Evolutionary conservation across 2,888 invertebrate species (phyloP).

Genomic region (Adelognathus sp.): DNA sequence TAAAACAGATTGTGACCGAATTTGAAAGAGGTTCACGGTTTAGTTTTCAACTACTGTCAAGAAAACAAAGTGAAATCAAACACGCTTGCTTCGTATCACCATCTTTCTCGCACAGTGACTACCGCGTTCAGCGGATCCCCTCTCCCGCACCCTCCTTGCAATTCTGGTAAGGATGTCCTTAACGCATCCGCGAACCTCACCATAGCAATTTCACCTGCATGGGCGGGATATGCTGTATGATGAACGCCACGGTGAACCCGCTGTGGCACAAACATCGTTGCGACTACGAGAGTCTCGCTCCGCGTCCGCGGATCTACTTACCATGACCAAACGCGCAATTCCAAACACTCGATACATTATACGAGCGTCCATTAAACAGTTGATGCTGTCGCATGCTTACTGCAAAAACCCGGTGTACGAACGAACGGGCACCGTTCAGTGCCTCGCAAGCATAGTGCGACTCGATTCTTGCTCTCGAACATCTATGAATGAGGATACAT

Average conservation of each 20-base stretch:
- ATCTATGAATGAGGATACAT: too few species aligned
- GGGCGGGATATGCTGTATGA: conserved; percentile 25
- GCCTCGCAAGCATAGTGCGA: conserved; percentile 28
- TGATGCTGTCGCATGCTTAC: conserved; percentile 49
- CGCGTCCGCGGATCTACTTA: conserved; percentile 16
- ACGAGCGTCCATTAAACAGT: conserved; percentile 63
- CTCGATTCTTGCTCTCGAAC: too few species aligned
- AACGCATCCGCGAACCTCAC: conserved; percentile 31
- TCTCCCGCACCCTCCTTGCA: too few species aligned
- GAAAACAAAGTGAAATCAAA: too few species aligned
- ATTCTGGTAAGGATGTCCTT: too few species aligned
- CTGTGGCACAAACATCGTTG: conserved; percentile 20
- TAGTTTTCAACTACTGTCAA: too few species aligned
- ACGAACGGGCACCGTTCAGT: conserved; percentile 35
- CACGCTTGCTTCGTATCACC: too few species aligned
- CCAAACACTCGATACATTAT: conserved; percentile 68
- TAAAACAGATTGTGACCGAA: too few species aligned
- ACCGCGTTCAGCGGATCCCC: too few species aligned
- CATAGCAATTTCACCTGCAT: conserved; percentile 33
- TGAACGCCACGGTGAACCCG: not conserved
- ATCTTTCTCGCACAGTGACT: too few species aligned
- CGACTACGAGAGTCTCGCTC: conserved; percentile 41
- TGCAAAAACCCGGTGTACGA: conserved; percentile 35
- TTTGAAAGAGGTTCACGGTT: too few species aligned
- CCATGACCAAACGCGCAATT: conserved; percentile 40